Percentiles rank a stretch among this genome's conserved stretches.
Evolutionary conservation across 2,888 invertebrate genomes (phyloP).

Genomic region (Hemicrepidius hirtus): DNA sequence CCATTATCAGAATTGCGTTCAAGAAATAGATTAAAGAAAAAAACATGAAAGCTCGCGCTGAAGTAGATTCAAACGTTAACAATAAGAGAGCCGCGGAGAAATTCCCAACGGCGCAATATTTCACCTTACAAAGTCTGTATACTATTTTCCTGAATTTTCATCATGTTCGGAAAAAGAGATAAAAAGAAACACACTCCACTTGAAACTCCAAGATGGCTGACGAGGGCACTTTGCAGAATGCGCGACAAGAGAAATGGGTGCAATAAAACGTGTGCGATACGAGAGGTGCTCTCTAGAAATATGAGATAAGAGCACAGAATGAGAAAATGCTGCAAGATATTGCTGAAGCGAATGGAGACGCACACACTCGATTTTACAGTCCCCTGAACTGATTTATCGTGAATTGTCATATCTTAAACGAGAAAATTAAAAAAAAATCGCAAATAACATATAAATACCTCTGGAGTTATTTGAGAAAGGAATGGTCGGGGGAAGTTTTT

Average conservation of each 20-base stretch:
- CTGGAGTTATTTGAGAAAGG: constrained; percentile 21
- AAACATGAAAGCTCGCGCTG: constrained; percentile 6
- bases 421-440: background rate
- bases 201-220: constrained; percentile 65
- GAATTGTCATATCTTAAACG: background rate
- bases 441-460: background rate
- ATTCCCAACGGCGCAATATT: constrained; percentile 19
- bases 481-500: constrained; percentile 35
- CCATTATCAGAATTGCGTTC: constrained; percentile 9
- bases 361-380: constrained; percentile 37
- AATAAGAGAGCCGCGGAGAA: constrained; percentile 1
- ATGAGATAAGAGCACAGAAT: constrained; percentile 65
- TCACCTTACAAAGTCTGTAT: constrained; percentile 16
- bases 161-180: constrained; percentile 45
- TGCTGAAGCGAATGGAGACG: constrained; percentile 36
- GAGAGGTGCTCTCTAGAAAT: constrained; percentile 66
- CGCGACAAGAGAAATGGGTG: constrained; percentile 64
- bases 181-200: constrained; percentile 52
- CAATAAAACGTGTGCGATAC: constrained; percentile 69
- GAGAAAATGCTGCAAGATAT: constrained; percentile 60
- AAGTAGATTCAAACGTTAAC: constrained; percentile 16
- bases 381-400: constrained; percentile 22
- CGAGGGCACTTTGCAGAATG: constrained; percentile 63
- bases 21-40: constrained; percentile 10
- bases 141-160: constrained; percentile 39